phyloP scores from a whole-genome alignment of 2,888 invertebrate genomes.

The Thymelicus acteon region DNA sequence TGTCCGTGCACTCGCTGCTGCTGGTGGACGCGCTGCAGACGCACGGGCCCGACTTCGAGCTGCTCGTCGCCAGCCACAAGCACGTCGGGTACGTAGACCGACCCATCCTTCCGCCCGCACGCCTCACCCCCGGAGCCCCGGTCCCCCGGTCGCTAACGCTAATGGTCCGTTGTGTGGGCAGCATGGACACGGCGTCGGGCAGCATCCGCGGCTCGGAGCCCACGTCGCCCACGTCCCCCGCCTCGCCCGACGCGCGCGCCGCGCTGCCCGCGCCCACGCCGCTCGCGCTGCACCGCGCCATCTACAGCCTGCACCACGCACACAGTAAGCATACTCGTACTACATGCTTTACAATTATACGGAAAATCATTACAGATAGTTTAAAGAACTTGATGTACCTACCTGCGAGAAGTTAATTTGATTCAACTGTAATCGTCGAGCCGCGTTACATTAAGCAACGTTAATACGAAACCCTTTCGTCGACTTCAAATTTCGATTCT shows the following conservation, averaged over 20 bases:
- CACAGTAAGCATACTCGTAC: slow-evolving; percentile 57
- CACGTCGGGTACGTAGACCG: slow-evolving; percentile 89
- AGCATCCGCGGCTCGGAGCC: slow-evolving; percentile 96
- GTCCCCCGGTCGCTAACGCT: slow-evolving; percentile 37
- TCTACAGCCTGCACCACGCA: slow-evolving; percentile 82
- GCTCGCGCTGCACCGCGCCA: slow-evolving; percentile 82
- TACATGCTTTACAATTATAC: slow-evolving; percentile 21
- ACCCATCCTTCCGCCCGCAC: no score
- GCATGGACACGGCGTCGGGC: slow-evolving; percentile 97
- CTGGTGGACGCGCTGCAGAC: slow-evolving; percentile 98
- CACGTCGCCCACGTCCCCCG: slow-evolving; percentile 86
- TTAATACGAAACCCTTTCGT: no score
- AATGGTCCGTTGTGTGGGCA: slow-evolving; percentile 55
- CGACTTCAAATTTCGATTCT: no score
- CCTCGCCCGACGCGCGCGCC: slow-evolving; percentile 87
- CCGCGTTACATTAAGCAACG: no score
- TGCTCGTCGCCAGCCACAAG: slow-evolving; percentile 96
- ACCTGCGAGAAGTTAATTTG: no score
- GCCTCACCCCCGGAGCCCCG: no score
- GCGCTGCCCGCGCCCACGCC: slow-evolving; percentile 88
- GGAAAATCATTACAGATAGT: no score
- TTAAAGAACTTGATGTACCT: no score
- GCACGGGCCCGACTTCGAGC: slow-evolving; percentile 97
- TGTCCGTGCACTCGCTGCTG: slow-evolving; percentile 96
- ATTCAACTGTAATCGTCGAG: no score